Percentiles rank a stretch among this genome's conserved stretches.
Conservation (phyloP, 2,113 vertebrate species). For the Eretmochelys imbricata region DNA sequence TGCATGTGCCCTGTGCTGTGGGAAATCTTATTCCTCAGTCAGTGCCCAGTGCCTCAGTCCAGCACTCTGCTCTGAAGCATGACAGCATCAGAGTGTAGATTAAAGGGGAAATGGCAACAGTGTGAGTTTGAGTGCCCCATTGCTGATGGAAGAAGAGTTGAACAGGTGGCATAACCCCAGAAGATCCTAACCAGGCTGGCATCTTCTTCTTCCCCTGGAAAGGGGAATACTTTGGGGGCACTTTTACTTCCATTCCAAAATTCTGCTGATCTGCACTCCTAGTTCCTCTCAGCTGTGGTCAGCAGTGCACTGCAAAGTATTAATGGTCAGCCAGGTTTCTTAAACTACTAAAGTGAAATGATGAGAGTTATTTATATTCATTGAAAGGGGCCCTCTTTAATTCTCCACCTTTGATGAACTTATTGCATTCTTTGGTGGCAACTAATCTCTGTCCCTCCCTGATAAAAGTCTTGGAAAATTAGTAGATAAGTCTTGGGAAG, state of each 20-base stretch:
- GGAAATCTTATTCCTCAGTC: too few relatives aligned
- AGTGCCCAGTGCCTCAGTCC: too few relatives aligned
- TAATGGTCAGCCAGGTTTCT: not conserved
- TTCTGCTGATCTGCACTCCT: not conserved
- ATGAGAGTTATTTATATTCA: not conserved
- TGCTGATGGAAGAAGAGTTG: not conserved
- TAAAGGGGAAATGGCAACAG: not conserved
- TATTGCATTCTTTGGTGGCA: not conserved
- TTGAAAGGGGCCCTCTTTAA: not conserved
- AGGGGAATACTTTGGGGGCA: not conserved
- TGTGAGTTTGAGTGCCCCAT: not conserved
- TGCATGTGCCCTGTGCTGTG: too few relatives aligned
- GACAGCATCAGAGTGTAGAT: not conserved
- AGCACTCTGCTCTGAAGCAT: too few relatives aligned
- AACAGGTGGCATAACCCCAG: not conserved
- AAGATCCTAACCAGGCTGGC: not conserved
- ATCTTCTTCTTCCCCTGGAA: not conserved
- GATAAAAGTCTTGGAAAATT: not conserved
- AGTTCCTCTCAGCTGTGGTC: not conserved
- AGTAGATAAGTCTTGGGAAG: not conserved
- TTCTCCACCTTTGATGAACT: not conserved
- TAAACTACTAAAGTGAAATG: not conserved
- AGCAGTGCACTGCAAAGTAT: not conserved
- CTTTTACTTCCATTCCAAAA: not conserved
- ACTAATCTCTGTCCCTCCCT: not conserved